Conservation (phyloP, 2,888 invertebrate species). For the Andrena minutula region DNA sequence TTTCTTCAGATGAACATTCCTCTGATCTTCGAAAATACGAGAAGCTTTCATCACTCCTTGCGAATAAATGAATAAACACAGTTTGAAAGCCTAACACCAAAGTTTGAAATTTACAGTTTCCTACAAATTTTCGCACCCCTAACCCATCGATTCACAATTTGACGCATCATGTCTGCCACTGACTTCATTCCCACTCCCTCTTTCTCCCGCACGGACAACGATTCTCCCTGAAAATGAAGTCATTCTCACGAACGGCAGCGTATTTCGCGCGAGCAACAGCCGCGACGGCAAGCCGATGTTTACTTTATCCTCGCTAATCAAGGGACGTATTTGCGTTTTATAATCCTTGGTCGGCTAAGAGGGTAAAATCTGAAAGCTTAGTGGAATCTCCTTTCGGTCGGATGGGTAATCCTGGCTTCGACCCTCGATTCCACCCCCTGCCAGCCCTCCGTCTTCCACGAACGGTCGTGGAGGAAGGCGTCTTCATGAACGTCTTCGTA, state of each 20-base stretch:
- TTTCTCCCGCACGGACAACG: not conserved
- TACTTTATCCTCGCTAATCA: constrained; percentile 84
- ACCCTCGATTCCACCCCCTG: constrained; percentile 62
- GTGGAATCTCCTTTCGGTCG: constrained; percentile 82
- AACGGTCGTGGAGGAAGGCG: constrained; percentile 61
- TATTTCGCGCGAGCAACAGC: constrained; percentile 69
- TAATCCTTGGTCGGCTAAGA: constrained; percentile 83
- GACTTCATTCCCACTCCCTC: not conserved
- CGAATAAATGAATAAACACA: no score
- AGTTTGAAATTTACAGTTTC: not conserved
- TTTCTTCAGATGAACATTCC: no score
- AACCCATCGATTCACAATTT: not conserved
- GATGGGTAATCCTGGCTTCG: constrained; percentile 77
- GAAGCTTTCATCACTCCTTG: no score
- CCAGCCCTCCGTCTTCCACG: constrained; percentile 59
- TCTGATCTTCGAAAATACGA: no score
- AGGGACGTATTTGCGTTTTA: constrained; percentile 85
- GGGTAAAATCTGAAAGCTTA: constrained; percentile 84
- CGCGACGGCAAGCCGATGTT: constrained; percentile 78
- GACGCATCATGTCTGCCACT: not conserved
- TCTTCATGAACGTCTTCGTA: constrained; percentile 74
- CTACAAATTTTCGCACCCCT: no score
- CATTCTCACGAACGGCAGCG: constrained; percentile 45
- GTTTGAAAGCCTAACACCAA: no score
- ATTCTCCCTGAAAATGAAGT: constrained; percentile 15